phyloP scores from a whole-genome alignment of 2,113 vertebrate genomes.

The Cettia cetti region DNA sequence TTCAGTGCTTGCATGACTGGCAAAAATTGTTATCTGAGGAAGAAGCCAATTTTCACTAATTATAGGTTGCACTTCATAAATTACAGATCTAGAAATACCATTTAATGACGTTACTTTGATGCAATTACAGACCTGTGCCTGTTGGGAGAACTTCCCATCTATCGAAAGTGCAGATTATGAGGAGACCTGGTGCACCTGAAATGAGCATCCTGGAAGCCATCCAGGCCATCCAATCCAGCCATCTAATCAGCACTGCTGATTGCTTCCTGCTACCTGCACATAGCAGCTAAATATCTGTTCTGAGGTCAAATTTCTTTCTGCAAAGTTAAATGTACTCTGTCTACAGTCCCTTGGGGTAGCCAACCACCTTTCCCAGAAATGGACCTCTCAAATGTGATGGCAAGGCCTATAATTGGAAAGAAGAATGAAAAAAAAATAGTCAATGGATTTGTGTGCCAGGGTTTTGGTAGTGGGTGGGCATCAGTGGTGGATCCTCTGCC shows the following conservation, averaged over 20 bases:
- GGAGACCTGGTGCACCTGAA: neutral
- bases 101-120: neutral
- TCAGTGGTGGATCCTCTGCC: neutral
- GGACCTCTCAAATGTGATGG: neutral
- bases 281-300: neutral
- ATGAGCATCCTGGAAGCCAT: neutral
- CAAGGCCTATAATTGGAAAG: neutral
- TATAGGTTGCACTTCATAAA: accelerated
- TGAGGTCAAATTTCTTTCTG: neutral
- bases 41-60: neutral
- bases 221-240: too few relatives aligned
- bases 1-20: neutral
- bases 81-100: neutral
- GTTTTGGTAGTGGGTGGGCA: neutral
- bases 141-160: neutral
- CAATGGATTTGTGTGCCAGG: neutral
- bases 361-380: neutral
- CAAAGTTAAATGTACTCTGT: neutral
- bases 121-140: neutral
- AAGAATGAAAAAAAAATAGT: neutral
- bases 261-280: neutral
- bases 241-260: neutral
- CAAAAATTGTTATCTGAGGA: neutral
- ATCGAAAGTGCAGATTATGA: neutral
- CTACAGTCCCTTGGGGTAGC: neutral